phyloP scores from a whole-genome alignment of 2,888 invertebrate species.

The Diarsia brunnea region DNA sequence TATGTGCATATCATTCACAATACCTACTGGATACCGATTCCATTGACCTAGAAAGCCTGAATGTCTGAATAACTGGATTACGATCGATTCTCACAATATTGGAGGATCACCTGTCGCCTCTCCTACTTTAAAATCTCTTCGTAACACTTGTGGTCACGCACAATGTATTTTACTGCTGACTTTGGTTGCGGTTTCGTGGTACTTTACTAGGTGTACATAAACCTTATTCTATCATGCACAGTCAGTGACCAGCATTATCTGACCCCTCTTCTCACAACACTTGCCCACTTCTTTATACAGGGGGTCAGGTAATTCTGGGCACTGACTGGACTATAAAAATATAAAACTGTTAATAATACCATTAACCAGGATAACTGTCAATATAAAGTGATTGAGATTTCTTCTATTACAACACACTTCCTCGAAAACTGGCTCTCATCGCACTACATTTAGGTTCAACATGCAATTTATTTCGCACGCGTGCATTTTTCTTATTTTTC shows the following conservation, averaged over 20 bases:
- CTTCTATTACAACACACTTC: neutral
- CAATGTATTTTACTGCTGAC: conserved; percentile 23
- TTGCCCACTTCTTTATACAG: too few relatives aligned
- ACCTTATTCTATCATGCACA: neutral
- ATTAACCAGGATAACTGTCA: neutral
- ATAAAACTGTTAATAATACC: neutral
- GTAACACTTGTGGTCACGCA: conserved; percentile 31
- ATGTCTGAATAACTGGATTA: neutral
- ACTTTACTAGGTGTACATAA: neutral
- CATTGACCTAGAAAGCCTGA: neutral
- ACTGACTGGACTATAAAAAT: too few relatives aligned
- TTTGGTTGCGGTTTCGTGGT: conserved; percentile 45
- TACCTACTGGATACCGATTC: neutral
- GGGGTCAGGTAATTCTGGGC: too few relatives aligned
- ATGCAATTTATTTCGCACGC: too few relatives aligned
- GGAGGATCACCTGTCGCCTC: conserved; percentile 7
- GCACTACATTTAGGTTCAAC: too few relatives aligned
- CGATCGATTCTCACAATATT: neutral
- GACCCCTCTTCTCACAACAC: too few relatives aligned
- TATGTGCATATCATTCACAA: neutral
- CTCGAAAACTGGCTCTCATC: too few relatives aligned
- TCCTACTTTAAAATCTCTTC: conserved; percentile 7
- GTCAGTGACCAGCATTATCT: too few relatives aligned
- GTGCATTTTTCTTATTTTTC: too few relatives aligned
- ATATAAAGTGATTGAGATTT: neutral